Percentiles rank a stretch among this genome's conserved stretches.
These are phyloP conservation scores for Galagoides demidoff DNA, from an alignment of 2,797 vertebrate species.

Conservation along the genomic window DNA sequence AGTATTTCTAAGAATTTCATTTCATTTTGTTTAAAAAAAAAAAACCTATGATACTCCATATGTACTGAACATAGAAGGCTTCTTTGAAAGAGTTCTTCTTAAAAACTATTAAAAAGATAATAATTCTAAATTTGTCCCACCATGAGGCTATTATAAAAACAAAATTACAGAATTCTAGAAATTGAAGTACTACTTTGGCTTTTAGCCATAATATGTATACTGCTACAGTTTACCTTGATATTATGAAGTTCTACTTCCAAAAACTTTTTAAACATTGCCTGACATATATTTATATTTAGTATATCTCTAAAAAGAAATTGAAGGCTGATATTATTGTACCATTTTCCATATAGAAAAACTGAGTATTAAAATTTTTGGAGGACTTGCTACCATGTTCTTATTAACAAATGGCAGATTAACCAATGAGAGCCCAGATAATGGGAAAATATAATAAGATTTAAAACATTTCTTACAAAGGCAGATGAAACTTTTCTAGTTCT, in stretches of 20 bases:
- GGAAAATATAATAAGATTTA: constrained; percentile 41
- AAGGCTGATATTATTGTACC: not conserved
- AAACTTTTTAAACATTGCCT: not conserved
- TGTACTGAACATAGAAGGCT: not conserved
- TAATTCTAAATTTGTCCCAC: not conserved
- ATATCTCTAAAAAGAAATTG: not conserved
- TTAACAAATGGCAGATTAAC: constrained; percentile 36
- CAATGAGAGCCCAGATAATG: not conserved
- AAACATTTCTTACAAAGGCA: constrained; percentile 32
- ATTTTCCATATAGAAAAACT: constrained; percentile 26
- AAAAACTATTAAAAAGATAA: constrained; percentile 43
- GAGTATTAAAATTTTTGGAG: constrained; percentile 45
- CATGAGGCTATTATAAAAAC: constrained; percentile 11
- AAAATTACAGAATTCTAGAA: constrained; percentile 53
- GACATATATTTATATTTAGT: constrained; percentile 20
- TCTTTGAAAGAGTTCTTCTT: constrained; percentile 17
- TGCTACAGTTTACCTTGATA: not conserved
- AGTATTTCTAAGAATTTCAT: not conserved
- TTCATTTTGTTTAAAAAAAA: not conserved
- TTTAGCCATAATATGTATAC: constrained; percentile 32
- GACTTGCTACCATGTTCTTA: not conserved
- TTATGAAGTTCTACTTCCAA: constrained; percentile 29
- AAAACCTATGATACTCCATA: constrained; percentile 30
- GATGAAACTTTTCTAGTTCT: constrained; percentile 43
- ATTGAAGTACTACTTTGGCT: not conserved